Evolutionary conservation across 2,888 invertebrate species (phyloP), one percentile per base, ranked within the genome.

Genomic region (Cerceris ruficornis): DNA sequence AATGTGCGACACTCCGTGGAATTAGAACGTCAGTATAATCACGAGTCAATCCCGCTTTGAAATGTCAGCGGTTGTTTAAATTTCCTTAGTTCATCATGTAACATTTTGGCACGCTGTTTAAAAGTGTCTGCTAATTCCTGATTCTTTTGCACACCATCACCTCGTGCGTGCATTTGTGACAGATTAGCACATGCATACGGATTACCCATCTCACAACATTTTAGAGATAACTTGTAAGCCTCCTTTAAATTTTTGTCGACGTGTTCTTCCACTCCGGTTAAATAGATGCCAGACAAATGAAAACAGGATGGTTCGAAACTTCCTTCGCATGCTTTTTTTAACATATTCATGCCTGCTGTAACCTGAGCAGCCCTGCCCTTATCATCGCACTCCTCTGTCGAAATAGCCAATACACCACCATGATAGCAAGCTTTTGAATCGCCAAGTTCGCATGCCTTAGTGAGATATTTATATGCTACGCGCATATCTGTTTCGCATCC

Each of bases 111-210:
- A 78, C 95, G 93, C 80, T 95, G 93, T 90, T 95, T 96, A 90
- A 95, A 98, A 81, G 94, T 94, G 72, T 96, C 95, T 0, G 97
- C 95, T 88, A 96, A 93, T 70, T 95, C 94, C 62, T 93, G 89
- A 92, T 96, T 95, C 90, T 96, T 95, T 67, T 95, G 95, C 0
- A 95, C 96, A 1, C 98, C 98, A 80, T 98, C 97, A 13, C 98
- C 98, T 90, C 95, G 95, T 46, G 94, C 94, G 91, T 97, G 97
- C 96, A 98, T 98, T 91, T 96, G 95, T 89, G 98, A 96, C 0
- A 98, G 93, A 93, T 98, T 98, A 0, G 96, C 96, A 93, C 99
- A 99, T 0, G 97, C 97, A 89, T 96, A 96, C 91, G 97, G 95
- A 89, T 98, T 96, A 0, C 96, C 96, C 0, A 96, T 92, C 78